Conservation (phyloP, 2,113 vertebrate genomes). For the Taurulus bubalis region DNA sequence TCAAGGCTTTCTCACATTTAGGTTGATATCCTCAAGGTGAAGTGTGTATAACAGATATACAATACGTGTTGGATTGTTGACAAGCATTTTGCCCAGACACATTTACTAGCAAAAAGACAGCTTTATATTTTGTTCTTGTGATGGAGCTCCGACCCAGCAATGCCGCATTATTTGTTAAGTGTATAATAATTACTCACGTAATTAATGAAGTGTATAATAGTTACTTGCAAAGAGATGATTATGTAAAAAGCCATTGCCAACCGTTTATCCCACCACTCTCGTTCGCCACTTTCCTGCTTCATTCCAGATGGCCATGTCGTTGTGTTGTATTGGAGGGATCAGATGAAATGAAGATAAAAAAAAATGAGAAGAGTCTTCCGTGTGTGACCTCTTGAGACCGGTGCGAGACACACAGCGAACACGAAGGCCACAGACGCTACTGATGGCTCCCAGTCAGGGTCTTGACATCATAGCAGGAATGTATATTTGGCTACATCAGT, state of each 20-base stretch:
- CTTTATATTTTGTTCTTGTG: background rate
- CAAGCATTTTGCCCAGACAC: background rate
- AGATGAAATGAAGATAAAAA: background rate
- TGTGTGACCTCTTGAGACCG: background rate
- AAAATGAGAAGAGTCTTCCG: background rate
- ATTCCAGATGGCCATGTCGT: no score
- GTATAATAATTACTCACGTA: background rate
- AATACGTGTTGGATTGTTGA: background rate
- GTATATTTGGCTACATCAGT: no score
- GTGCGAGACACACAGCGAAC: background rate
- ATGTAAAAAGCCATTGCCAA: no score
- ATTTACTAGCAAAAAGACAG: background rate
- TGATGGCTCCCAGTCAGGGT: background rate
- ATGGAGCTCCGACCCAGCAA: background rate
- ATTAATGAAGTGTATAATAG: no score
- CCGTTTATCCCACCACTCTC: no score
- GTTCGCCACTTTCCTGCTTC: no score
- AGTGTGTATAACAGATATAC: background rate
- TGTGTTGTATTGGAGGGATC: background rate
- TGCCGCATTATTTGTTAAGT: background rate
- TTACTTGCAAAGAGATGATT: no score
- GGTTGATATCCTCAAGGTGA: background rate
- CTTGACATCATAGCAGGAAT: background rate
- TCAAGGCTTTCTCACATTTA: conserved; percentile 15
- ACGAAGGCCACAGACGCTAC: background rate